Evolutionary conservation across 2,113 vertebrate genomes (phyloP).

Genomic region (Cyprinodon tularosa): DNA sequence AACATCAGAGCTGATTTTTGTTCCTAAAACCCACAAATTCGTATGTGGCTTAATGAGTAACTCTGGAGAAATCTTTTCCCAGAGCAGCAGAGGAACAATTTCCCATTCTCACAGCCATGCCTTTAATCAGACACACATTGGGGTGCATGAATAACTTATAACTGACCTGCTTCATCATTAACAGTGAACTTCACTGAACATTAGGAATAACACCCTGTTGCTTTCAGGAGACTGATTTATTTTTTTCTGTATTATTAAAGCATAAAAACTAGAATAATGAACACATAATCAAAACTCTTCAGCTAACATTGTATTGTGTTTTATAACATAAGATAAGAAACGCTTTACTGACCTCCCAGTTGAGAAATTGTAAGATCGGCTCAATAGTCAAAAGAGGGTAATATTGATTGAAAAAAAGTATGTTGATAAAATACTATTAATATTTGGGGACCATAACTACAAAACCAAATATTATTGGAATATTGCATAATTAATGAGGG

Average conservation of each 20-base stretch:
- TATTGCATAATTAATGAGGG: background rate
- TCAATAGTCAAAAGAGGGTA: too few species aligned
- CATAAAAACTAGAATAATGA: background rate
- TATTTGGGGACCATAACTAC: background rate
- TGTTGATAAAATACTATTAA: too few species aligned
- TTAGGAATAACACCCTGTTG: background rate
- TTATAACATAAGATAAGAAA: background rate
- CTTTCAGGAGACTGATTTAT: background rate
- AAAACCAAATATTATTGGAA: background rate
- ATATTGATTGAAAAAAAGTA: too few species aligned
- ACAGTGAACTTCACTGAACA: conserved; percentile 8
- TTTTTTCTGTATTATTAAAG: background rate
- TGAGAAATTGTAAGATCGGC: too few species aligned
- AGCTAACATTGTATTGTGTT: background rate
- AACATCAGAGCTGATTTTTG: background rate
- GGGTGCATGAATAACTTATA: conserved; percentile 21
- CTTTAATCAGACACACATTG: conserved; percentile 24
- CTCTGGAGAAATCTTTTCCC: conserved; percentile 7
- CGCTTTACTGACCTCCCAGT: too few species aligned
- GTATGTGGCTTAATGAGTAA: background rate
- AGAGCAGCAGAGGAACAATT: background rate
- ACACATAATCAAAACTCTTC: background rate
- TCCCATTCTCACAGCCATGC: conserved; percentile 17
- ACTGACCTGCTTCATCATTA: conserved; percentile 29
- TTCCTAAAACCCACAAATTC: background rate